Base-by-base conservation (phyloP, 1,140 invertebrate genomes). In the Rhyzopertha dominica region DNA sequence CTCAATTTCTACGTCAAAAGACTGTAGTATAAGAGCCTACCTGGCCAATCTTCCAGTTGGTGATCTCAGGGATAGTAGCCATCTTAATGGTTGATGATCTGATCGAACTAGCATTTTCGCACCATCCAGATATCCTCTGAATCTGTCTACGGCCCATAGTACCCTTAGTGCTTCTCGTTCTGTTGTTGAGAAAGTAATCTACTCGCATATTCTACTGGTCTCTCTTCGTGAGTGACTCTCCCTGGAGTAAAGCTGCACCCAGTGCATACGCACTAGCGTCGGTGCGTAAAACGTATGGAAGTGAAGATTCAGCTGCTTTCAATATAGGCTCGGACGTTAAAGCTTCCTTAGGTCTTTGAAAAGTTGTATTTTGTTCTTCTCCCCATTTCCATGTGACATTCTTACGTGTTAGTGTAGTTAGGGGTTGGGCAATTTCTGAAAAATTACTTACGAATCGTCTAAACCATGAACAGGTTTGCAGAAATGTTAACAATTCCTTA, bases 151-250 rank as follows among this genome's bases (percentile, higher is more conserved):
- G 0, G 61, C 62, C 56, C 51, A 59, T 4, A 71, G 41, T 4
- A 74, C 51, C 1, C 67, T 68, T 9, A 74, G 48, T 43, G 59
- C 57, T 61, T 72, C 70, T 38, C 56, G 1, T 35, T 74, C 67
- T 1, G 59, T 65, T 5, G 56, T 61, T 23, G 25, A 9, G 25
- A 49, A 12, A 74, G 37, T 9, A 52, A 30, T n/a, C 63, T 19
- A 16, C 37, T 51, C 8, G 67, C 67, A 47, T 73, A 76, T 12
- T 67, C 69, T 7, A 77, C 61, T 1, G 68, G 67, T 8, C 53
- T 53, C 43, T 70, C 67, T 14, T 51, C 49, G 36, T 17, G 20
- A n/a, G n/a, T 30, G 58, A 56, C 51, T 63, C 45, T 43, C 51
- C 61, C 65, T 68, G 65, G 4, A 63, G 16, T 16, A 68, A 38